These are phyloP conservation scores for Pardosa pseudoannulata DNA, from an alignment of 2,888 invertebrate species.

Conservation along the genomic window DNA sequence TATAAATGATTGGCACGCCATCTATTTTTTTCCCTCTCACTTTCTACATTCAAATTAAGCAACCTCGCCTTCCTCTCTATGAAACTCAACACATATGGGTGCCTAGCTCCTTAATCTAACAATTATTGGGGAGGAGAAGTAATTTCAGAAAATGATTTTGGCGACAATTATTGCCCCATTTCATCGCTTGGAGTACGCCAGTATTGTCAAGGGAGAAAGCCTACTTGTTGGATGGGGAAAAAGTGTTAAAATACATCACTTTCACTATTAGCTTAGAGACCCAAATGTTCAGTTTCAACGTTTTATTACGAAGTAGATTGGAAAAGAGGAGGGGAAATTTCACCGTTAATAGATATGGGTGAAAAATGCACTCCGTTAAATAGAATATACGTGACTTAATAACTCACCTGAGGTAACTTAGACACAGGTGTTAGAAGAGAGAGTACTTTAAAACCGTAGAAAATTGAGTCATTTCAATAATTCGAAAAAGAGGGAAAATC, in stretches of 20 bases:
- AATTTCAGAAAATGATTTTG: slow-evolving; percentile 57
- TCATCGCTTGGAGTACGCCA: slow-evolving; percentile 2
- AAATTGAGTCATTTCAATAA: too few species aligned
- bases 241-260: not conserved
- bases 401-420: too few species aligned
- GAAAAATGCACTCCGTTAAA: not conserved
- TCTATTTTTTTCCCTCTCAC: too few species aligned
- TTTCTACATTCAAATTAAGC: not conserved
- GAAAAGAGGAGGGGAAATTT: not conserved
- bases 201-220: slow-evolving; percentile 2
- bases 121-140: slow-evolving; percentile 46
- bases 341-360: not conserved
- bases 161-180: slow-evolving; percentile 51
- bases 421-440: too few species aligned
- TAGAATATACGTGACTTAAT: too few species aligned
- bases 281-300: not conserved
- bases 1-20: not conserved
- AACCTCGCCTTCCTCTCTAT: not conserved
- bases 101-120: slow-evolving; percentile 30
- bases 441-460: too few species aligned
- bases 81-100: not conserved
- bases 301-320: not conserved
- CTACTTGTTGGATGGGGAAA: not conserved
- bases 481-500: too few species aligned
- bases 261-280: not conserved